A percentile compares a stretch with the other conserved stretches of the same genome.
phyloP scores from a whole-genome alignment of 1,140 invertebrate genomes.

The Drosophila mauritiana region DNA sequence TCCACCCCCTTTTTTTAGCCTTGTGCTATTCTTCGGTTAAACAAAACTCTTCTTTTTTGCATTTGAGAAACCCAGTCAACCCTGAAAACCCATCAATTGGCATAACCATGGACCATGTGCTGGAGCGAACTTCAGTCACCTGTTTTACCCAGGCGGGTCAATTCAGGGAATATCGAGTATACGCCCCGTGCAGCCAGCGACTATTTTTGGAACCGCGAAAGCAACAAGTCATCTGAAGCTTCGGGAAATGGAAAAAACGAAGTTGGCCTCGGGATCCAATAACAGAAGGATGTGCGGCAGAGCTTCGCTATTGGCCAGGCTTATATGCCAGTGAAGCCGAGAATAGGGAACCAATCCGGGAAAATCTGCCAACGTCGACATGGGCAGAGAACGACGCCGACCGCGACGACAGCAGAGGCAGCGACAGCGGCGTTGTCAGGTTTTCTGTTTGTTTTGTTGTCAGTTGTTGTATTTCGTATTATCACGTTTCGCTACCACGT shows the following conservation, averaged over 20 bases:
- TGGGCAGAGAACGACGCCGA: not conserved
- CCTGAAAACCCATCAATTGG: not conserved
- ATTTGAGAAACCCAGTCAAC: not conserved
- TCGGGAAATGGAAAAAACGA: not conserved
- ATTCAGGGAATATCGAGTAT: conserved; percentile 47
- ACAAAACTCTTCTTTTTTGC: not conserved
- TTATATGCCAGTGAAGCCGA: conserved; percentile 19
- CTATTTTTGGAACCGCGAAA: conserved; percentile 39
- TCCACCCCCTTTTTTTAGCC: not conserved
- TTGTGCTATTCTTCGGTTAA: not conserved
- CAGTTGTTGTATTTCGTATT: conserved; percentile 75
- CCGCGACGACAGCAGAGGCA: conserved; percentile 13
- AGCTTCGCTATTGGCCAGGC: conserved; percentile 56
- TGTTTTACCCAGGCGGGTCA: conserved; percentile 18
- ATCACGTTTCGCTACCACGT: conserved; percentile 84
- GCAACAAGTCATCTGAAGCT: conserved; percentile 62
- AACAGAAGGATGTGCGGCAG: conserved; percentile 51
- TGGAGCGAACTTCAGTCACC: conserved; percentile 16
- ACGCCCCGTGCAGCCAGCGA: conserved; percentile 49
- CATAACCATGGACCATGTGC: not conserved
- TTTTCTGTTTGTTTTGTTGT: conserved; percentile 82
- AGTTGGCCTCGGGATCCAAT: conserved; percentile 39
- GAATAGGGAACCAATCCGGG: conserved; percentile 54
- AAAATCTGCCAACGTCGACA: not conserved
- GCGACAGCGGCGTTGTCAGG: conserved; percentile 59